Conservation (phyloP, 2,888 invertebrate species). For the Fissipunctia ypsillon region DNA sequence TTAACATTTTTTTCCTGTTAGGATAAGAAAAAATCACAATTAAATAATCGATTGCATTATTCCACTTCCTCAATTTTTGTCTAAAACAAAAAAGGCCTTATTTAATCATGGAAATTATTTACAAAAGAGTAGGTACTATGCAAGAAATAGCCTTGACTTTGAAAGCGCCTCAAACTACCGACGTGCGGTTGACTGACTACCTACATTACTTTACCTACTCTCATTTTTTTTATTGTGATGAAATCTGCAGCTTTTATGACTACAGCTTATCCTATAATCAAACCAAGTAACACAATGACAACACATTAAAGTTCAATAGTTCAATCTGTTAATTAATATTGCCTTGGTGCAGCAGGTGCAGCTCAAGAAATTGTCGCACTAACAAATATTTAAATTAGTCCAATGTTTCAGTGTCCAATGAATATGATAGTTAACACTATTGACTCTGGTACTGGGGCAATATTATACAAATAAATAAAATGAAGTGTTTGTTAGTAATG, state of each 20-base stretch:
- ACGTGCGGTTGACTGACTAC: no score
- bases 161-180: no score
- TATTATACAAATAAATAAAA: no score
- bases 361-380: constrained; percentile 12
- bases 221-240: not conserved
- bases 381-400: constrained; percentile 24
- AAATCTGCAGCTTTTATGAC: not conserved
- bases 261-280: not conserved
- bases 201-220: no score
- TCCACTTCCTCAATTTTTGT: no score
- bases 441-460: not conserved
- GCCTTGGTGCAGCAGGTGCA: constrained; percentile 16
- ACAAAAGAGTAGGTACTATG: not conserved
- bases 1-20: constrained; percentile 86
- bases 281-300: constrained; percentile 19
- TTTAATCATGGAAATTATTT: not conserved
- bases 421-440: constrained; percentile 5
- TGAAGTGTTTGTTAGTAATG: no score
- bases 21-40: constrained; percentile 5
- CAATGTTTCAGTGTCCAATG: not conserved
- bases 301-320: constrained; percentile 32
- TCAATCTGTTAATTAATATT: constrained; percentile 35
- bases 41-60: not conserved
- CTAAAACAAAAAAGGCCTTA: not conserved
- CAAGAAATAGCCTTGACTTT: no score